Base-by-base conservation (phyloP, 2,888 invertebrate species). In the Agrilus cyanescens region DNA sequence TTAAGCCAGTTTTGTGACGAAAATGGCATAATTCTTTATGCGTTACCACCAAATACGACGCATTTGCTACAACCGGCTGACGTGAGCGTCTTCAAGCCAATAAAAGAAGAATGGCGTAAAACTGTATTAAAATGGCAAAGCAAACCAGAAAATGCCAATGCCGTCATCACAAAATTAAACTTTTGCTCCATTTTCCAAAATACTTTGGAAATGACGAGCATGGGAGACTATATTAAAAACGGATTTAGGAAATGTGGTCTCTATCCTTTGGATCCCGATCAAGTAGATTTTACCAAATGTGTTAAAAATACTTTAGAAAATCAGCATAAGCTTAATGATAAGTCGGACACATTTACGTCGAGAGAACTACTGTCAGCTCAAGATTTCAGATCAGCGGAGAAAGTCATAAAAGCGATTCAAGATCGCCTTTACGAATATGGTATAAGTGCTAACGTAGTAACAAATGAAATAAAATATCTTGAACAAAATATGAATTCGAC, bases 221-320 rank as follows among this genome's bases (percentile, higher is more conserved):
- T n/a, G n/a, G n/a, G n/a, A n/a, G n/a, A n/a, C n/a, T n/a, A n/a
- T n/a, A n/a, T n/a, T n/a, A n/a, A n/a, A n/a, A n/a, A n/a, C n/a
- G n/a, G n/a, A n/a, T n/a, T n/a, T n/a, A 15, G 43, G 31, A 46
- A 38, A 42, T 55, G 52, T 43, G 52, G 56, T 12, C 44, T 54
- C 7, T 54, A 41, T 46, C 54, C 53, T 13, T 50, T 53, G 18
- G 33, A 52, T 35, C 40, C 46, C 12, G 32, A 55, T 38, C 39
- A 42, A 12, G 45, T 53, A 6, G 50, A 54, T 41, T 53, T 52
- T 43, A 41, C 45, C 3, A 51, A 53, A 49, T 53, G 52, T 41
- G 47, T 50, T 20, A 38, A 46, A 46, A 49, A 49, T 36, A 47
- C 15, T 37, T 42, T 45, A 31, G 45, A 45, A 48, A 48, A 42